These are phyloP conservation scores for Siniperca knerii DNA, from an alignment of 2,113 vertebrate species.

Conservation along the genomic window DNA sequence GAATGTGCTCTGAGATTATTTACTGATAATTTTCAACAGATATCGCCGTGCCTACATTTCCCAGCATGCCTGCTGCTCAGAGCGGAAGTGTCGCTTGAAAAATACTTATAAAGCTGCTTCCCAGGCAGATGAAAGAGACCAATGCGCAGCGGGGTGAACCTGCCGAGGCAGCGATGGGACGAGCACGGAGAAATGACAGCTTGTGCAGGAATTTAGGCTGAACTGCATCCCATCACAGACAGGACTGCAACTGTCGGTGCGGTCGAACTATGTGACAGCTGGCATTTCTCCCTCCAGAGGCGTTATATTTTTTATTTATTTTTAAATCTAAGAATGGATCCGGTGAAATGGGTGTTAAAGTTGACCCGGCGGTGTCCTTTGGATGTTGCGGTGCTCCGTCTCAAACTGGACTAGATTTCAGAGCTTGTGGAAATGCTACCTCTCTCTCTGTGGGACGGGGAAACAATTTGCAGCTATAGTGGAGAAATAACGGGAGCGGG, in stretches of 20 bases:
- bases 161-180: constrained; percentile 78
- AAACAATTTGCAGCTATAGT: constrained; percentile 25
- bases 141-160: constrained; percentile 77
- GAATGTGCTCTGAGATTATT: no score
- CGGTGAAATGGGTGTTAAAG: constrained; percentile 77
- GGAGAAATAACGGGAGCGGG: constrained; percentile 51
- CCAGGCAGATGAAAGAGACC: constrained; percentile 65
- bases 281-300: background rate
- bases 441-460: constrained; percentile 60
- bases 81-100: constrained; percentile 88
- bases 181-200: constrained; percentile 64
- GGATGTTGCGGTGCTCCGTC: constrained; percentile 72
- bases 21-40: background rate
- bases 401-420: constrained; percentile 37
- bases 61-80: constrained; percentile 81
- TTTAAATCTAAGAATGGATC: constrained; percentile 49
- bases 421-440: constrained; percentile 50
- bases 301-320: background rate
- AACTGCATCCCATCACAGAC: constrained; percentile 47
- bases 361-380: constrained; percentile 86
- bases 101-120: constrained; percentile 84
- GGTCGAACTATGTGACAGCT: constrained; percentile 58
- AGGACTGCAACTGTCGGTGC: constrained; percentile 4
- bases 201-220: constrained; percentile 63
- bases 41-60: constrained; percentile 83